phyloP scores from a whole-genome alignment of 1,140 invertebrate genomes.

The Asobara japonica region DNA sequence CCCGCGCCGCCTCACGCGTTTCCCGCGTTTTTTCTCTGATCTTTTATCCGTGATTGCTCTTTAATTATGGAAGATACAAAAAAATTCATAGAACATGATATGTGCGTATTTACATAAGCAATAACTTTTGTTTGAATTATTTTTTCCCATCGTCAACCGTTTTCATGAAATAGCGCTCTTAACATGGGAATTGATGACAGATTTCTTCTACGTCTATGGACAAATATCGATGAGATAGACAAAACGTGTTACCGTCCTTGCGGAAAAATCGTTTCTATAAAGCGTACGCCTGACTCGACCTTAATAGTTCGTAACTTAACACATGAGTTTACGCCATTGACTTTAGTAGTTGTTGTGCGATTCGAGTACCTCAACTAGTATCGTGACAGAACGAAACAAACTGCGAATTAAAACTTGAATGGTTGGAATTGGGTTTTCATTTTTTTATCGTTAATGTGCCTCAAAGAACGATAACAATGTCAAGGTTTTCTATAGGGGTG shows the following conservation, averaged over 20 bases:
- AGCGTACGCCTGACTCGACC: not conserved
- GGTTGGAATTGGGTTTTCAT: not conserved
- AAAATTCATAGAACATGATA: no score
- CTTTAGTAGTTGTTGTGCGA: not conserved
- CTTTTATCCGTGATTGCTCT: no score
- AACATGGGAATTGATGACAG: no score
- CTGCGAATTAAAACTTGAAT: not conserved
- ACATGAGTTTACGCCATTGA: not conserved
- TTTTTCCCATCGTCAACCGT: no score
- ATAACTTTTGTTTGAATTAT: no score
- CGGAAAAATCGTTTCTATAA: not conserved
- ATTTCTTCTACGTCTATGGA: no score
- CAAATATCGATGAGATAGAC: not conserved
- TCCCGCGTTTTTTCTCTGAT: no score
- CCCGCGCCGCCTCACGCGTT: no score
- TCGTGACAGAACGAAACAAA: not conserved
- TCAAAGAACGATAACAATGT: not conserved
- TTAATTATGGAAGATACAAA: no score
- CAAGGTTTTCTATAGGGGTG: not conserved
- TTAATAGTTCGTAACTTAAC: not conserved
- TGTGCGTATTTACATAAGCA: no score
- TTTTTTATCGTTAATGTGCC: not conserved
- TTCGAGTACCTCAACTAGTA: not conserved
- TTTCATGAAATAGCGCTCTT: no score
- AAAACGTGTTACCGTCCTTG: not conserved